These are phyloP conservation scores for Dicerorhinus sumatrensis DNA, from an alignment of 2,113 vertebrate genomes.

Conservation along the genomic window DNA sequence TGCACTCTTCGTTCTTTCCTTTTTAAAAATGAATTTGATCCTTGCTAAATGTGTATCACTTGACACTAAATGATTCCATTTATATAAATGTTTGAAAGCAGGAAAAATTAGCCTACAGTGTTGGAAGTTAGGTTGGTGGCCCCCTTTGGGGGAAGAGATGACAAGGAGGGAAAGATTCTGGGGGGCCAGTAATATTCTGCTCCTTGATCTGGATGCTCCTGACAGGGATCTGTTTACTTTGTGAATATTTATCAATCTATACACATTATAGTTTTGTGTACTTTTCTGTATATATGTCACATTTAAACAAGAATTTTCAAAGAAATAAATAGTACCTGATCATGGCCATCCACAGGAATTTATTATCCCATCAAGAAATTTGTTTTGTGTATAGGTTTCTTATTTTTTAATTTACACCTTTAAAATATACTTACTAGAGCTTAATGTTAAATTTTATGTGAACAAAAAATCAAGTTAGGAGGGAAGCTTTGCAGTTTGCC, in stretches of 20 bases:
- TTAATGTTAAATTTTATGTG: neutral
- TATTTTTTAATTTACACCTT: neutral
- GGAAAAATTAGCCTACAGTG: neutral
- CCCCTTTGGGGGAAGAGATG: neutral
- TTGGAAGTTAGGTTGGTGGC: neutral
- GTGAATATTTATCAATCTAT: neutral
- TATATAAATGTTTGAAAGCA: neutral
- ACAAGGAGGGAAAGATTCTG: fast-evolving
- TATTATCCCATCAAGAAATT: neutral
- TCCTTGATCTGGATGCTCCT: neutral
- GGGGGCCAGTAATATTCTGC: neutral
- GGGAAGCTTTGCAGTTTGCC: neutral
- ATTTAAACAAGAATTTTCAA: neutral
- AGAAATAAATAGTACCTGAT: neutral
- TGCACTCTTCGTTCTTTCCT: neutral
- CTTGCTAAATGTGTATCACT: neutral
- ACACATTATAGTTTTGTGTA: no score
- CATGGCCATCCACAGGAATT: neutral
- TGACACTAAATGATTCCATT: neutral
- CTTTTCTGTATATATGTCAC: neutral
- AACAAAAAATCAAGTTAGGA: neutral
- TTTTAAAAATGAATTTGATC: constrained; percentile 1
- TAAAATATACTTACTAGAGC: neutral
- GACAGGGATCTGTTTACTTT: neutral
- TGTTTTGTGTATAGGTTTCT: neutral